Evolutionary conservation across 1,140 invertebrate genomes (phyloP).

Genomic region (Callitettix versicolor): DNA sequence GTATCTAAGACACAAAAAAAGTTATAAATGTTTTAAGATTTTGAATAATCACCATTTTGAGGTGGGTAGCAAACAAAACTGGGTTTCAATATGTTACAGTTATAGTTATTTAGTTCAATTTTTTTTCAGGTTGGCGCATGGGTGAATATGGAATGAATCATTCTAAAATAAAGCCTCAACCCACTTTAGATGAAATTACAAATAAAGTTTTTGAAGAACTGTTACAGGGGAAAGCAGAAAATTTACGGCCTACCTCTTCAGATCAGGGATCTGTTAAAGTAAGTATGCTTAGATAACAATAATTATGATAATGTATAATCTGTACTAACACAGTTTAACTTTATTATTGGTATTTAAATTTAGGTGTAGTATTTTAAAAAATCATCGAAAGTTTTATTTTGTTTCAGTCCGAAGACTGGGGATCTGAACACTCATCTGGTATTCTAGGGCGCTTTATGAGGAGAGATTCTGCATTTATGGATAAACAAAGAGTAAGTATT

Average conservation of each 20-base stretch:
- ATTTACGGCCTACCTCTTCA: conserved; percentile 34
- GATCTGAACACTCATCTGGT: conserved; percentile 58
- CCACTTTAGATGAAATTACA: conserved; percentile 65
- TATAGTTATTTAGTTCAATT: too few relatives aligned
- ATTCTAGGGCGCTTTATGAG: conserved; percentile 55
- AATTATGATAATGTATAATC: conserved; percentile 11
- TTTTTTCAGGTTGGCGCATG: conserved; percentile 15
- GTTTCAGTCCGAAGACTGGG: conserved; percentile 58
- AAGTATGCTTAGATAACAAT: too few relatives aligned
- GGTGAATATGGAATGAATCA: conserved; percentile 12
- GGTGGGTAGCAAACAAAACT: too few relatives aligned
- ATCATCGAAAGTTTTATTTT: conserved; percentile 26
- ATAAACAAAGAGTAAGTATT: conserved; percentile 30
- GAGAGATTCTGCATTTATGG: conserved; percentile 45
- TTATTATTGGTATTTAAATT: too few relatives aligned
- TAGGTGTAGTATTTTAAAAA: too few relatives aligned
- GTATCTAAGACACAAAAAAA: too few relatives aligned
- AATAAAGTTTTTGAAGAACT: conserved; percentile 77
- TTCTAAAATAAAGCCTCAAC: conserved; percentile 23
- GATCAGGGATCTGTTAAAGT: conserved; percentile 52
- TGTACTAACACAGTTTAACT: conserved; percentile 21
- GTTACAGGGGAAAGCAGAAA: conserved; percentile 52
- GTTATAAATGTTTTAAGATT: too few relatives aligned
- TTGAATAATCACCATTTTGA: too few relatives aligned
- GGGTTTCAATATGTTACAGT: too few relatives aligned